phyloP scores from a whole-genome alignment of 2,888 invertebrate genomes.

The Eutolmus rufibarbis region DNA sequence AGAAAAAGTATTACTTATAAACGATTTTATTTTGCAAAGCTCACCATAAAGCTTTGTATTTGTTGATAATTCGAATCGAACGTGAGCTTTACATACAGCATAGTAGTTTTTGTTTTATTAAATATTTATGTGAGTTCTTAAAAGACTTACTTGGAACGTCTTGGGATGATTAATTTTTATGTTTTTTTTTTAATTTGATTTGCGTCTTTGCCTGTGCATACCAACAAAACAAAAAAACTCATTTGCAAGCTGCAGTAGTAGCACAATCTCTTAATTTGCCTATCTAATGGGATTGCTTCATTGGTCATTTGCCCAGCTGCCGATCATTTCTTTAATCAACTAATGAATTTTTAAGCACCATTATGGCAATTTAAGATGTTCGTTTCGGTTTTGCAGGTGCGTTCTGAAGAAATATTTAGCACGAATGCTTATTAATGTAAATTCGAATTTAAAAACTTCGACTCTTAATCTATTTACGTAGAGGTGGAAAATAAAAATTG shows the following conservation, averaged over 20 bases:
- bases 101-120: no score
- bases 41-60: no score
- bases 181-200: no score
- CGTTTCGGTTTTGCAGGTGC: not conserved
- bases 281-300: not conserved
- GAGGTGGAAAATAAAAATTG: no score
- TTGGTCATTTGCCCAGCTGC: not conserved
- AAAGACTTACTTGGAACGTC: not conserved
- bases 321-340: not conserved
- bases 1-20: no score
- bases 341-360: not conserved
- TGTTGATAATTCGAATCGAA: no score
- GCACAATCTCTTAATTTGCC: not conserved
- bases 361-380: not conserved
- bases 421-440: not conserved
- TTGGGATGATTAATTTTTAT: not conserved
- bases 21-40: no score
- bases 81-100: no score
- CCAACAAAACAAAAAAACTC: not conserved
- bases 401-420: not conserved
- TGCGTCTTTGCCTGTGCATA: no score
- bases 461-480: no score
- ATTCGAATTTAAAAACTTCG: not conserved
- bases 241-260: not conserved
- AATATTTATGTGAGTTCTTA: not conserved